These are phyloP conservation scores for Augiades crinisus DNA, from an alignment of 2,888 invertebrate species.

Conservation along the genomic window DNA sequence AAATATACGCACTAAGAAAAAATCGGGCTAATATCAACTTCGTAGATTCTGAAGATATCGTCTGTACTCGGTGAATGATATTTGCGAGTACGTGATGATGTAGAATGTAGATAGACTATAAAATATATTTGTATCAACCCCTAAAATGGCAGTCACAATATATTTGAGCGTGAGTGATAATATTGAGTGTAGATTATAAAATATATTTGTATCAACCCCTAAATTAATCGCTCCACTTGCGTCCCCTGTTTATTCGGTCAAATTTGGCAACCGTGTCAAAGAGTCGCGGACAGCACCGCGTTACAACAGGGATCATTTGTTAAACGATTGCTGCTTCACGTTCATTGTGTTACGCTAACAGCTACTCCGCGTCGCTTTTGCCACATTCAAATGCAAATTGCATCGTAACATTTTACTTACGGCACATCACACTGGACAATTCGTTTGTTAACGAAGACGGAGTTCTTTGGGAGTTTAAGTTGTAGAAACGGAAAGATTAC, in stretches of 20 bases:
- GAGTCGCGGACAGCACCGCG: constrained; percentile 28
- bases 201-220: not conserved
- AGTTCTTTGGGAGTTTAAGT: not conserved
- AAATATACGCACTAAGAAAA: too few relatives aligned
- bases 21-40: too few relatives aligned
- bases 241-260: constrained; percentile 2
- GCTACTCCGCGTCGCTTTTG: constrained; percentile 13
- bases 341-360: constrained; percentile 27
- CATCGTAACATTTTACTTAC: constrained; percentile 16
- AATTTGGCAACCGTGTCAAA: constrained; percentile 29
- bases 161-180: too few relatives aligned
- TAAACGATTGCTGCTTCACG: constrained; percentile 31
- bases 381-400: constrained; percentile 18
- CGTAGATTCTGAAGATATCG: too few relatives aligned
- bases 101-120: too few relatives aligned
- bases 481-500: too few relatives aligned
- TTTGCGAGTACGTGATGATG: too few relatives aligned
- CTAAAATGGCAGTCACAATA: too few relatives aligned
- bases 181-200: not conserved
- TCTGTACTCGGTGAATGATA: too few relatives aligned
- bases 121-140: not conserved
- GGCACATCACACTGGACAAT: not conserved
- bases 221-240: not conserved
- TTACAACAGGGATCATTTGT: constrained; percentile 39
- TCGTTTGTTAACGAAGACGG: not conserved